A percentile compares a stretch with the other conserved stretches of the same genome.
Conservation (phyloP, 2,888 invertebrate genomes). For the Aporophyla nigra region DNA sequence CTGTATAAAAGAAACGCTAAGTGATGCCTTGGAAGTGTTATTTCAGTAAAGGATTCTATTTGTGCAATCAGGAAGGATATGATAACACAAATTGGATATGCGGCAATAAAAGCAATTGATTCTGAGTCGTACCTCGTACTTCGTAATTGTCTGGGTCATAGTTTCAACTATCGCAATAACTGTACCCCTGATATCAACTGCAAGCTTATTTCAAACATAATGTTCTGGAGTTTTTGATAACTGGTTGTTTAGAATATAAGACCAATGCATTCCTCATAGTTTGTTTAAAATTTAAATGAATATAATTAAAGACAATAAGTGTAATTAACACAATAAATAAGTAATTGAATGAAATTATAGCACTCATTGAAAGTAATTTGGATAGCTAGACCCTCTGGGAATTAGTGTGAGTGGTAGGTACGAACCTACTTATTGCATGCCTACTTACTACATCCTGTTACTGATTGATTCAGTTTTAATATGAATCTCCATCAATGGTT, state of each 20-base stretch:
- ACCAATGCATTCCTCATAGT: slow-evolving; percentile 1
- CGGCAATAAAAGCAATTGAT: slow-evolving; percentile 56
- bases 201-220: not conserved
- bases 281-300: slow-evolving; percentile 14
- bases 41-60: slow-evolving; percentile 24
- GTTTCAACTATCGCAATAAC: slow-evolving; percentile 13
- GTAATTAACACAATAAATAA: slow-evolving; percentile 2
- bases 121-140: slow-evolving; percentile 35
- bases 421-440: slow-evolving; percentile 3
- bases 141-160: slow-evolving; percentile 27
- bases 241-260: not conserved
- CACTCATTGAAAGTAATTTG: slow-evolving; percentile 10
- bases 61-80: slow-evolving; percentile 57
- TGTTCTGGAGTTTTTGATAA: not conserved
- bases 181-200: not conserved
- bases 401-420: slow-evolving; percentile 11
- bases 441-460: slow-evolving; percentile 38
- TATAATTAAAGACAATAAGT: not conserved
- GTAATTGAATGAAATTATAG: slow-evolving; percentile 22
- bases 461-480: slow-evolving; percentile 25
- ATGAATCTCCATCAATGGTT: not conserved
- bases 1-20: slow-evolving; percentile 12
- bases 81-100: slow-evolving; percentile 63
- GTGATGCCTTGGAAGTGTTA: slow-evolving; percentile 9
- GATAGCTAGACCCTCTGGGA: slow-evolving; percentile 38